These are phyloP conservation scores for Urosaurus nigricauda DNA, from an alignment of 2,797 vertebrate genomes.

Conservation along the genomic window DNA sequence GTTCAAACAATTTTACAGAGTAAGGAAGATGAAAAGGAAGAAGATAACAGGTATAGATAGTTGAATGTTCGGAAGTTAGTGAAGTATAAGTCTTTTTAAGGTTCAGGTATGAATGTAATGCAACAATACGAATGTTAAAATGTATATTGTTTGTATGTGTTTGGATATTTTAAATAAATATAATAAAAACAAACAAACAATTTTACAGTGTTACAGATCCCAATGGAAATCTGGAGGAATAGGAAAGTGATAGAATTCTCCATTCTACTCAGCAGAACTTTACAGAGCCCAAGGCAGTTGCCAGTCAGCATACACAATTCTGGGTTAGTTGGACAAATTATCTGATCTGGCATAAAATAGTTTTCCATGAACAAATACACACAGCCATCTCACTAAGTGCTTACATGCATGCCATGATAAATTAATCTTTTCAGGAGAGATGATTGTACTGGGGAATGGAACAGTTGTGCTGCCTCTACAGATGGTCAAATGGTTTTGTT, in stretches of 20 bases:
- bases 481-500: too few relatives aligned
- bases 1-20: not conserved
- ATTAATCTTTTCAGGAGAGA: not conserved
- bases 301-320: not conserved
- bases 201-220: not conserved
- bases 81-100: too few relatives aligned
- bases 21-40: too few relatives aligned
- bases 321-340: not conserved
- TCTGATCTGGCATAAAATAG: not conserved
- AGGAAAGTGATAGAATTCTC: not conserved
- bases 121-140: too few relatives aligned
- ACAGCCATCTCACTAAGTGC: not conserved
- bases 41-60: too few relatives aligned
- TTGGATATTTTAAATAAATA: too few relatives aligned
- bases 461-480: conserved; percentile 21
- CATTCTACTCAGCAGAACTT: not conserved
- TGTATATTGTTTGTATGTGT: too few relatives aligned
- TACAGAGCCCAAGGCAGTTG: not conserved
- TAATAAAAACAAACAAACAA: too few relatives aligned
- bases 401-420: not conserved
- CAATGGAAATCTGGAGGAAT: not conserved
- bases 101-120: too few relatives aligned
- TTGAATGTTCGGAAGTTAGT: too few relatives aligned
- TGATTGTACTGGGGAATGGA: not conserved
- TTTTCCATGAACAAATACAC: not conserved